Conservation (phyloP, 2,888 invertebrate genomes). For the Serripes groenlandicus region DNA sequence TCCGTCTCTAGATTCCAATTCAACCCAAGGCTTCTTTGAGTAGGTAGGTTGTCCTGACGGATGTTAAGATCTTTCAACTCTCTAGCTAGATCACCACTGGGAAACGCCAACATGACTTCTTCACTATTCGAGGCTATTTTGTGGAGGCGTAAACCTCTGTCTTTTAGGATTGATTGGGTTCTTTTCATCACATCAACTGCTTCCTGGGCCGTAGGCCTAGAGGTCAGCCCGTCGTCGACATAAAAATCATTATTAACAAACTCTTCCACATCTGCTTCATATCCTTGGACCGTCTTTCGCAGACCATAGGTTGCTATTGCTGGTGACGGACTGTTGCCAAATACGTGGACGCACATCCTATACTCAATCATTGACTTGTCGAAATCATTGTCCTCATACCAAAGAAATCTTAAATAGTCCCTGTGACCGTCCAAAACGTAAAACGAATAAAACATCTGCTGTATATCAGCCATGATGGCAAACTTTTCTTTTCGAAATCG, state of each 20-base stretch:
- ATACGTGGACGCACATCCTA: slow-evolving; percentile 16
- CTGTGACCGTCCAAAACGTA: not conserved
- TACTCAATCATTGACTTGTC: slow-evolving; percentile 16
- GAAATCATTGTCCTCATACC: slow-evolving; percentile 9
- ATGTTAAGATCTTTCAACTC: slow-evolving; percentile 31
- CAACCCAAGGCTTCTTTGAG: slow-evolving; percentile 42
- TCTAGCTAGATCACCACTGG: too few species aligned
- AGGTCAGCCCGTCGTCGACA: slow-evolving; percentile 56
- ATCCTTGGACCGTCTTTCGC: slow-evolving; percentile 26
- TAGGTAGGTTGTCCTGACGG: not conserved
- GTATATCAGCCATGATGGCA: slow-evolving; percentile 15
- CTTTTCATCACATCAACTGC: slow-evolving; percentile 42
- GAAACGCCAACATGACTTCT: slow-evolving; percentile 34
- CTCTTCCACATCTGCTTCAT: slow-evolving; percentile 28
- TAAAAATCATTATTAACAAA: slow-evolving; percentile 56
- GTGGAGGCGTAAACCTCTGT: slow-evolving; percentile 39
- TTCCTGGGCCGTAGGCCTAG: slow-evolving; percentile 18
- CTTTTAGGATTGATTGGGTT: slow-evolving; percentile 23
- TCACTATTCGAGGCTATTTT: slow-evolving; percentile 45
- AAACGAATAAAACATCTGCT: slow-evolving; percentile 24
- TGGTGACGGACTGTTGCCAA: slow-evolving; percentile 20
- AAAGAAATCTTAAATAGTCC: slow-evolving; percentile 3
- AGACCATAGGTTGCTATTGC: slow-evolving; percentile 24
- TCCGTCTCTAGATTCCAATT: slow-evolving; percentile 34
- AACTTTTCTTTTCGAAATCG: not conserved